Evolutionary conservation across 1,140 invertebrate species (phyloP), one percentile per base, ranked within the genome.

Genomic region (Arctopsyche grandis): DNA sequence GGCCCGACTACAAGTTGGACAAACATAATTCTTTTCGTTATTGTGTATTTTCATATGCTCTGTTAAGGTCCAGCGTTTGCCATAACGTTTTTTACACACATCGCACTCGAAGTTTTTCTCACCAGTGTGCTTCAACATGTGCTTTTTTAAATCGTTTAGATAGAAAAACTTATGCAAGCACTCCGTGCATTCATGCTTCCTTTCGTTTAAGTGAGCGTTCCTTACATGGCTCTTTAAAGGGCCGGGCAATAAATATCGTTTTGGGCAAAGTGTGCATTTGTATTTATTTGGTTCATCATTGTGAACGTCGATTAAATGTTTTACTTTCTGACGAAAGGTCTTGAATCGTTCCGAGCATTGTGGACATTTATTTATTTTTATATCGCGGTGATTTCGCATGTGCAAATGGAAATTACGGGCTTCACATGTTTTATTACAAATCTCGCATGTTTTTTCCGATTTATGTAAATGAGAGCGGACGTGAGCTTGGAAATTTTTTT

Each of bases 21-120:
- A 95, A 1, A 29, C 58, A 77, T 19, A 77, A 19, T 58, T 38
- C 79, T 94, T 91, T 85, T 94, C 93, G 79, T 94, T 93, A 26
- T 91, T 91, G 85, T 96, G 94, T 0, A 93, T 95, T 5, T 94
- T 91, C 52, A 93, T 86, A 85, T 96, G 95, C 44, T 93, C 86
- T 70, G 83, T 84, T 0, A 88, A 81, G 14, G 73, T 75, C 9
- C 7, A 75, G 7, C 52, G 38, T 29, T 48, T 75, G 9, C 83
- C 85, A 26, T 84, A 90, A 0, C 84, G 83, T 79, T 89, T 88
- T 12, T 83, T 84, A 82, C 91, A 92, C 4, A 87, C 83, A 3
- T 86, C 85, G 83, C 91, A 91, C 74, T 85, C 83, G 80, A 88
- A 91, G 7, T 89, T 87, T 70, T 87, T 88, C 0, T 88, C 83